These are phyloP conservation scores for Crossaster papposus DNA, from an alignment of 53 echinoderm and acorn worm genomes.

Conservation along the genomic window DNA sequence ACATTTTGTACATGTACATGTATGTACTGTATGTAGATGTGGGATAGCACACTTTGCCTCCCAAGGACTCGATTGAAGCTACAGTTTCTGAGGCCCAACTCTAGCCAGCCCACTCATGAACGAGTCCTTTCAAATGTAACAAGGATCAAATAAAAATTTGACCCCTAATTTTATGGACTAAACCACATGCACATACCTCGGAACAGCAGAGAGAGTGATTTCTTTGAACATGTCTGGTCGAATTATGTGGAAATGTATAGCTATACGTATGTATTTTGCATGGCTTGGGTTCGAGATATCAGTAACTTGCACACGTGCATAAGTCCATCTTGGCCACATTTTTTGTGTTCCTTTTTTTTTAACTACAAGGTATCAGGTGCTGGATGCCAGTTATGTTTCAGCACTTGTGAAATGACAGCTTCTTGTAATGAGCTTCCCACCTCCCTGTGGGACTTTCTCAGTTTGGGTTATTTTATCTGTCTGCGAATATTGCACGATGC, in stretches of 20 bases:
- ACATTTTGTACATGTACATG: not conserved
- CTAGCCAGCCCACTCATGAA: too few relatives aligned
- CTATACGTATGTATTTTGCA: not conserved
- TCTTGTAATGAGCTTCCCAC: not conserved
- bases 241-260: not conserved
- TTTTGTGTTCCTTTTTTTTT: not conserved
- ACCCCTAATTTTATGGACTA: too few relatives aligned
- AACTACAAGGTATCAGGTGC: not conserved
- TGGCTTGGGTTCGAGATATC: not conserved
- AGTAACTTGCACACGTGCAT: too few relatives aligned
- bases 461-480: not conserved
- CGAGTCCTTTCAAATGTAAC: too few relatives aligned
- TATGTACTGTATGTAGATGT: not conserved
- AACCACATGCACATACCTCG: too few relatives aligned
- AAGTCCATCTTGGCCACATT: too few relatives aligned
- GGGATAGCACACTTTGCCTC: too few relatives aligned
- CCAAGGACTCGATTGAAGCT: too few relatives aligned
- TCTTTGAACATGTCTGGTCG: too few relatives aligned
- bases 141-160: too few relatives aligned
- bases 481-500: not conserved
- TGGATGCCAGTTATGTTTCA: not conserved
- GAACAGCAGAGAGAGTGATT: too few relatives aligned
- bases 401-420: not conserved
- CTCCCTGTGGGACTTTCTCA: not conserved
- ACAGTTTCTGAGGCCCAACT: too few relatives aligned